Evolutionary conservation across 2,113 vertebrate species (phyloP), one percentile per base, ranked within the genome.

Genomic region (Amblyornis subalaris): DNA sequence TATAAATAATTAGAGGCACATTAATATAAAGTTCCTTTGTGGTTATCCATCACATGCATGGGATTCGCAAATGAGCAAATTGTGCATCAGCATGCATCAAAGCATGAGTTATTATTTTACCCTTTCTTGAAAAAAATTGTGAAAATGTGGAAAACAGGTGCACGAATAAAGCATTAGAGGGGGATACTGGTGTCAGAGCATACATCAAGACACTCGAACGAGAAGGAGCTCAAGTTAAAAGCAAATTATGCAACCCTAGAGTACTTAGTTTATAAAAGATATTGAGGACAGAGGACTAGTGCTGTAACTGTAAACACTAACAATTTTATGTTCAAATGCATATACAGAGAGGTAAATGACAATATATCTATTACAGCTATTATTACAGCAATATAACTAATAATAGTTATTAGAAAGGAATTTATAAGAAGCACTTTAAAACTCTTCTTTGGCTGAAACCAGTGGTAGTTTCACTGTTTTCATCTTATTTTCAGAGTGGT

Each of bases 401-500:
- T 51, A 26, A 38, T 15, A 73, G 13, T 20, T 82, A 76, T 64
- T 53, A 51, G 64, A 58, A 89, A 77, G 12, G 14, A 88, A 69
- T 82, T 85, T 48, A 25, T 33, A 79, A 21, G 35, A 53, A 55
- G 12, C 26, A 25, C 50, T 82, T 76, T 69, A 48, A 82, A 89
- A 53, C 26, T 42, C 13, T 47, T 74, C 5, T 61, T 84, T 78
- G 64, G 7, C 28, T 79, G 58, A 79, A 47, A 75, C 48, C 24
- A 76, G 7, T 54, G 10, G 24, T 24, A 31, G 7, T 80, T 84
- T 60, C 28, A 35, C 15, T 85, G 85, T 78, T 67, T 21, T 85
- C 5, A 38, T 82, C 28, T 58, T 58, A 23, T 66, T 97, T 97
- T 29, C 91, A 97, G 96, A 95, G 85, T 97, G 76, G 94, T 98